Base-by-base conservation (phyloP, 2,888 invertebrate genomes). In the Lycia hirtaria region DNA sequence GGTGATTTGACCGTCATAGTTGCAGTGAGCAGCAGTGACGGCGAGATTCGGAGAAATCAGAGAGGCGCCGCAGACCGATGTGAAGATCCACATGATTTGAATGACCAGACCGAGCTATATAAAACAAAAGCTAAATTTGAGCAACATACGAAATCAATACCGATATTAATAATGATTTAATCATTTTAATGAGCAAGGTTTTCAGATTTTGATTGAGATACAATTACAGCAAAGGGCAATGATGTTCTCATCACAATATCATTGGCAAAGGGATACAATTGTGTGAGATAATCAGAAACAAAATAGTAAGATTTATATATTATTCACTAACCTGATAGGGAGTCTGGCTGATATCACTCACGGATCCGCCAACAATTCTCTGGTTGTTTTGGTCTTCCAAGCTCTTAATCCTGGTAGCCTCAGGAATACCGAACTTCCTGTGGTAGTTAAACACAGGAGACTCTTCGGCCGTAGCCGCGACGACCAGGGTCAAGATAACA, bases 281-380 rank as follows among this genome's bases (percentile, higher is more conserved):
- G 33, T 4, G 1, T 9, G 9, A 17, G 3, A 33, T 33, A 12
- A 3, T 0, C 12, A n/a, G n/a, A n/a, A 4, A 28, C n/a, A n/a
- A n/a, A n/a, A n/a, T n/a, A n/a, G n/a, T n/a, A n/a, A n/a, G n/a
- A n/a, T n/a, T n/a, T n/a, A n/a, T n/a, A n/a, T n/a, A n/a, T n/a
- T n/a, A n/a, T n/a, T n/a, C n/a, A 55, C 47, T 61, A 66, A 85
- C 87, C 76, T 86, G 86, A 64, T 84, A 85, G 3, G 87, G 86
- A 14, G 73, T 68, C 24, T 69, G 12, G 1, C 73, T 50, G 28
- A 87, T 80, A 41, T 80, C 67, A 15, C 73, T 64, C 3, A 68
- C 2, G 3, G 64, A 53, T 44, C 85, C 85, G 28, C 83, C 83
- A 3, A 82, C 80, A 32, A 85, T 85, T 60, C 79, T 75, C 30